Conservation (phyloP, 2,888 invertebrate species). For the Aplocera efformata region DNA sequence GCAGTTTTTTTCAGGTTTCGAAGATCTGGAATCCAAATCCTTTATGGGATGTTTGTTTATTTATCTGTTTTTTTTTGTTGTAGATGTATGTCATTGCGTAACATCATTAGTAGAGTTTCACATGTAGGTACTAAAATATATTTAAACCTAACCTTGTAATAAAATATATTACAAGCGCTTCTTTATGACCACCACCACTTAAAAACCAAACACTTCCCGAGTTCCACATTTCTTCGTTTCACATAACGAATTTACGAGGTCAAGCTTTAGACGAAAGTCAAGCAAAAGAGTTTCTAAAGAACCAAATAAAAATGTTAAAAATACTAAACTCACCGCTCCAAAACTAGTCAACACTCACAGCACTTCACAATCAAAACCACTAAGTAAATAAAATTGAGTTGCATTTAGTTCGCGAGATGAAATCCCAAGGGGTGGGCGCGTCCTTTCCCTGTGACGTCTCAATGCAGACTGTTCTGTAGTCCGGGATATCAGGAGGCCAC, state of each 20-base stretch:
- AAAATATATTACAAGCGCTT: slow-evolving; percentile 1
- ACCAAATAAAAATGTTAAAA: not conserved
- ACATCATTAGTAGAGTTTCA: no score
- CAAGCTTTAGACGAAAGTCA: slow-evolving; percentile 15
- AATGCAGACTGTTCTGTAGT: slow-evolving; percentile 47
- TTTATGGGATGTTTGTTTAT: no score
- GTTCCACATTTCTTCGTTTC: slow-evolving; percentile 13
- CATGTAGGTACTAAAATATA: no score
- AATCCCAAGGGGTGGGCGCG: slow-evolving; percentile 34
- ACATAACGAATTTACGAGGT: slow-evolving; percentile 16
- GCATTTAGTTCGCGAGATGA: slow-evolving; percentile 39
- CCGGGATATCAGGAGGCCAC: slow-evolving; percentile 47
- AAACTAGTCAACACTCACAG: slow-evolving; percentile 5
- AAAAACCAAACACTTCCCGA: slow-evolving; percentile 9
- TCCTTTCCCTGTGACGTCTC: slow-evolving; percentile 44
- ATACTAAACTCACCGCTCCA: slow-evolving; percentile 11
- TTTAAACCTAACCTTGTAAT: not conserved
- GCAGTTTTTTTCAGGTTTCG: no score
- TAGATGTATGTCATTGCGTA: no score
- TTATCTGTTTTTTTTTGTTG: no score
- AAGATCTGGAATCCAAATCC: no score
- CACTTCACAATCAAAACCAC: slow-evolving; percentile 14
- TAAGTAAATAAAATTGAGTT: slow-evolving; percentile 9
- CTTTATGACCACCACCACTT: not conserved
- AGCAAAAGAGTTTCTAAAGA: slow-evolving; percentile 4